Evolutionary conservation across 2,797 vertebrate genomes (phyloP).

Genomic region (Falco concolor): DNA sequence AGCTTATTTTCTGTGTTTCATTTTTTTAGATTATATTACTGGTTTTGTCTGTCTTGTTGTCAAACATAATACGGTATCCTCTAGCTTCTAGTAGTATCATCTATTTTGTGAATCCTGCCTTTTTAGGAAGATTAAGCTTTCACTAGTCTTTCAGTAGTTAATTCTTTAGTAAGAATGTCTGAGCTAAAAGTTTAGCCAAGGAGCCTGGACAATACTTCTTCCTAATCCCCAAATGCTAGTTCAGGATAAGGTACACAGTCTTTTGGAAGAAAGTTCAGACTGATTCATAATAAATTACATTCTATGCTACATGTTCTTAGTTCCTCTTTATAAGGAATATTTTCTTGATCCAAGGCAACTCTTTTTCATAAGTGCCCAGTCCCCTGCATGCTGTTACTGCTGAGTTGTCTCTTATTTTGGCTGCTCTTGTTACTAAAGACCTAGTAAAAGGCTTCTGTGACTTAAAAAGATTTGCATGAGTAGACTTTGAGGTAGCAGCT

Average conservation of each 20-base stretch:
- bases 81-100: background rate
- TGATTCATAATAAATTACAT: background rate
- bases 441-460: background rate
- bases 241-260: background rate
- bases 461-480: background rate
- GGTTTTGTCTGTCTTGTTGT: background rate
- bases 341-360: background rate
- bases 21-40: background rate
- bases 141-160: background rate
- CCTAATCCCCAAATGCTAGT: constrained; percentile 1
- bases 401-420: background rate
- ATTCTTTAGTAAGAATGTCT: background rate
- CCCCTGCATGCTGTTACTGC: background rate
- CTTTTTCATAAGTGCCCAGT: background rate
- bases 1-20: background rate
- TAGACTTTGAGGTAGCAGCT: background rate
- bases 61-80: background rate
- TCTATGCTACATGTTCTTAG: background rate
- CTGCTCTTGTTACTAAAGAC: background rate
- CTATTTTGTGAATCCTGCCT: background rate
- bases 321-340: background rate
- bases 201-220: background rate
- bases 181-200: background rate
- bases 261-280: constrained; percentile 8
- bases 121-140: background rate